A percentile compares a stretch with the other conserved stretches of the same genome.
These are phyloP conservation scores for Neopelma chrysocephalum DNA, from an alignment of 2,797 vertebrate species.

Conservation along the genomic window DNA sequence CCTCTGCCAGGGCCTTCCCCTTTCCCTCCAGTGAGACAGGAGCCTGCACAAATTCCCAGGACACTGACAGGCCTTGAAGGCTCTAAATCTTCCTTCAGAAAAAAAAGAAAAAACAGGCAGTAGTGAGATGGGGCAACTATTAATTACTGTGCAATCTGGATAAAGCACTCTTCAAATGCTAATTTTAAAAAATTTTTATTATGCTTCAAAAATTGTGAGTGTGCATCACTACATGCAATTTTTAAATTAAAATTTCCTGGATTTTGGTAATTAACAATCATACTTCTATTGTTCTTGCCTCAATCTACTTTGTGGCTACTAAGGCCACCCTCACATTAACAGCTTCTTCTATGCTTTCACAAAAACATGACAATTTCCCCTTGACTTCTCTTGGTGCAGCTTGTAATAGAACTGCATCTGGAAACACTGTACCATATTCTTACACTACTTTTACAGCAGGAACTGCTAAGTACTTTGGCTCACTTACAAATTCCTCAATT, in stretches of 20 bases:
- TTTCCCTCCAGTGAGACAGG: neutral
- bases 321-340: neutral
- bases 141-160: neutral
- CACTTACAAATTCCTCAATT: conserved; percentile 49
- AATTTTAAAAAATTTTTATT: neutral
- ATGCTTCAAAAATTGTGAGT: neutral
- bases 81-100: neutral
- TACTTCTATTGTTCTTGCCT: neutral
- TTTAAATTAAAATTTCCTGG: neutral
- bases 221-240: neutral
- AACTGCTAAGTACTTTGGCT: conserved; percentile 64
- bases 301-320: neutral
- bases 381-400: conserved; percentile 13
- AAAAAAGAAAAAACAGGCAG: neutral
- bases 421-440: conserved; percentile 55
- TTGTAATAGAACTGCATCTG: conserved; percentile 61
- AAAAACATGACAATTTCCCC: conserved; percentile 10
- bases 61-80: neutral
- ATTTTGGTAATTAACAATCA: neutral
- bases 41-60: neutral
- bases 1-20: neutral
- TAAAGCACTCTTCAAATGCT: neutral
- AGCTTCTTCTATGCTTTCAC: neutral
- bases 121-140: neutral
- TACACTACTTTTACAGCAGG: conserved; percentile 56